Percentiles rank a stretch among this genome's conserved stretches.
These are phyloP conservation scores for Entomyzon cyanotis DNA, from an alignment of 2,113 vertebrate species.

Conservation along the genomic window DNA sequence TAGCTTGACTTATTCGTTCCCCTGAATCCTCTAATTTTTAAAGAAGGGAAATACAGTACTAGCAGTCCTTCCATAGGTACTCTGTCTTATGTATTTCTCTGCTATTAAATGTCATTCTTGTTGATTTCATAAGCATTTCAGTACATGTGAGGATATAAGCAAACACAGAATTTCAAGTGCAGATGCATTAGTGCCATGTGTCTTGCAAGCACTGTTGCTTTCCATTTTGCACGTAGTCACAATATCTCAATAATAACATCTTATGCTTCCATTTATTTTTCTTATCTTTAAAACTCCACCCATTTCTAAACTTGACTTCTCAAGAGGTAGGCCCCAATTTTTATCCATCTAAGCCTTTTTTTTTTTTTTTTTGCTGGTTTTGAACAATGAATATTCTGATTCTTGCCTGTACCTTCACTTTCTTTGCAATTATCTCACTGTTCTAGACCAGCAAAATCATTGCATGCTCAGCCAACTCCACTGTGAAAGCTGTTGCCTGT, in stretches of 20 bases:
- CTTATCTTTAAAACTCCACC: not conserved
- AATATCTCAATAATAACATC: not conserved
- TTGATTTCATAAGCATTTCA: not conserved
- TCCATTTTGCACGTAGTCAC: not conserved
- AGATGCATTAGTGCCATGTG: accelerated
- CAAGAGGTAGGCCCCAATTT: not conserved
- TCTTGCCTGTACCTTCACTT: not conserved
- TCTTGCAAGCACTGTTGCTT: not conserved
- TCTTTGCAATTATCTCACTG: not conserved
- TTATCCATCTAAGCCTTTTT: not conserved
- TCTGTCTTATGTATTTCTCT: not conserved
- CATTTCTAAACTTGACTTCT: not conserved
- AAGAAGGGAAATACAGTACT: not conserved
- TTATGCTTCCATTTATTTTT: not conserved
- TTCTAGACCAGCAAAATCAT: not conserved
- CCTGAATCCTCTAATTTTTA: not conserved
- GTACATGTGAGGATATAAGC: not conserved
- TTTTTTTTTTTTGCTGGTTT: not conserved
- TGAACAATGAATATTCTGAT: not conserved
- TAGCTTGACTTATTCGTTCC: not conserved
- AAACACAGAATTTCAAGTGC: not conserved
- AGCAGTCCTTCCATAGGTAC: not conserved
- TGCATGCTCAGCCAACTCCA: not conserved
- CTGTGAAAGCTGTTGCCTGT: not conserved
- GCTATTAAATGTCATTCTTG: not conserved